Evolutionary conservation across 2,797 vertebrate species (phyloP).

Genomic region (Setipinna tenuifilis): DNA sequence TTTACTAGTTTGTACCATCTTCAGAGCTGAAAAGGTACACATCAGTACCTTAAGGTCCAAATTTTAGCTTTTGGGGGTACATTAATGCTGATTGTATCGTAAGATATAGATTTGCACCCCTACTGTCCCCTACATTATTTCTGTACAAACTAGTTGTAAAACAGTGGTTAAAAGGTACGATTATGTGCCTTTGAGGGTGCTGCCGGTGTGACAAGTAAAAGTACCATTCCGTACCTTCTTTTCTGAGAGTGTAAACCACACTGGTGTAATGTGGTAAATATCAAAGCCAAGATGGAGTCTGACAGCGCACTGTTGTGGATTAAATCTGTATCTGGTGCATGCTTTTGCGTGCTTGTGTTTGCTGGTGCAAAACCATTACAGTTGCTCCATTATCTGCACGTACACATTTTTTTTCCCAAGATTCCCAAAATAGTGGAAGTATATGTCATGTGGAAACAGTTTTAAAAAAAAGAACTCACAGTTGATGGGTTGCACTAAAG

Average conservation of each 20-base stretch:
- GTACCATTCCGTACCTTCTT: too few species aligned
- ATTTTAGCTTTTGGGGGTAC: too few species aligned
- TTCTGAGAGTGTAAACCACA: background rate
- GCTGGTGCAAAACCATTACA: background rate
- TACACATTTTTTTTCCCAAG: background rate
- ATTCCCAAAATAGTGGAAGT: conserved; percentile 18
- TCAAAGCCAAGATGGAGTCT: background rate
- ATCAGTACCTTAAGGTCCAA: too few species aligned
- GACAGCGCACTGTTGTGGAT: background rate
- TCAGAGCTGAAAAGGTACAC: too few species aligned
- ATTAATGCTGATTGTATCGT: too few species aligned
- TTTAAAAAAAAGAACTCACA: background rate
- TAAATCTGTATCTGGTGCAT: background rate
- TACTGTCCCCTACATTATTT: too few species aligned
- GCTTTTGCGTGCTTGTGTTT: background rate
- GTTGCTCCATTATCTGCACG: conserved; percentile 11
- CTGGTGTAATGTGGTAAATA: conserved; percentile 2
- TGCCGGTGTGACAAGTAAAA: too few species aligned
- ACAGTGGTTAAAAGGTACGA: too few species aligned
- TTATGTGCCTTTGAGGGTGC: too few species aligned
- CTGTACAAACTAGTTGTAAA: too few species aligned
- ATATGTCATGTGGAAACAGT: background rate
- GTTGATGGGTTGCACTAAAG: conserved; percentile 9
- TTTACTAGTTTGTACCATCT: too few species aligned
- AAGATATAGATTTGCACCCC: too few species aligned